These are phyloP conservation scores for Mactromeris polynyma DNA, from an alignment of 2,888 invertebrate species.

Conservation along the genomic window DNA sequence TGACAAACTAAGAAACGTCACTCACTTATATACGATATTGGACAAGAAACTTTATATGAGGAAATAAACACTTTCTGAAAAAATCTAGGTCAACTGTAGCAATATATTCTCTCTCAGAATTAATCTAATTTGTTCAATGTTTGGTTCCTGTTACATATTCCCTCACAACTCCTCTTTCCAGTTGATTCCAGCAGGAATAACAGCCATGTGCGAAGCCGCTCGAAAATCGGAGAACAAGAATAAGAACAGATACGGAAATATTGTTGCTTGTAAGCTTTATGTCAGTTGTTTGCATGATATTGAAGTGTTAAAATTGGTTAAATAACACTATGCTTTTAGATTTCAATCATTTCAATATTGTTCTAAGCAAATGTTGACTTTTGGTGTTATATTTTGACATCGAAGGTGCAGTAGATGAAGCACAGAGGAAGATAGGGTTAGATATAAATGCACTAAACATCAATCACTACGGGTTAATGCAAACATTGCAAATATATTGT, in stretches of 20 bases:
- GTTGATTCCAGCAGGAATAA: slow-evolving; percentile 85
- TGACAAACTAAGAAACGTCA: neutral
- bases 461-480: too few species aligned
- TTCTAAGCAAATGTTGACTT: neutral
- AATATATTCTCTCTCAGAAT: neutral
- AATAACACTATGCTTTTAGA: neutral
- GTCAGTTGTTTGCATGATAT: neutral
- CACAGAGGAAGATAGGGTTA: too few species aligned
- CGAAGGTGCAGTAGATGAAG: too few species aligned
- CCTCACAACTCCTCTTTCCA: slow-evolving; percentile 57
- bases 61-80: neutral
- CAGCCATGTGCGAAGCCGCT: slow-evolving; percentile 83
- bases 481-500: too few species aligned
- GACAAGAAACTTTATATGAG: neutral
- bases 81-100: neutral
- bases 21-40: neutral
- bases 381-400: too few species aligned
- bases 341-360: neutral
- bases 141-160: neutral
- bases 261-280: slow-evolving; percentile 85
- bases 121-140: neutral
- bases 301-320: neutral
- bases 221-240: slow-evolving; percentile 85
- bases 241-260: slow-evolving; percentile 87
- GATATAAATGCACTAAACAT: too few species aligned